phyloP scores from a whole-genome alignment of 2,797 vertebrate species.

The Microtus agrestis region DNA sequence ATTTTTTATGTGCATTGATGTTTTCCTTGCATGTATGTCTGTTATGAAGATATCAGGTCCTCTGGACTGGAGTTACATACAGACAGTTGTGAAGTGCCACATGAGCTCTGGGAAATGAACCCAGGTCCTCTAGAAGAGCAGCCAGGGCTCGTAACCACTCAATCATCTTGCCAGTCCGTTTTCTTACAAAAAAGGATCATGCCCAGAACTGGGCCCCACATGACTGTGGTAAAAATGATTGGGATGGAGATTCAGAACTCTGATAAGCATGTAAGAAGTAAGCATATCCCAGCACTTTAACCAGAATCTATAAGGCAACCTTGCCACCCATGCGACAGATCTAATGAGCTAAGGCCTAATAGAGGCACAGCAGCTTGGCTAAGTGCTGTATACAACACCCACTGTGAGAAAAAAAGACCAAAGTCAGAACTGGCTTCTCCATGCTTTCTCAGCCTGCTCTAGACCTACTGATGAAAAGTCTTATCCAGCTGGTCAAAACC shows the following conservation, averaged over 20 bases:
- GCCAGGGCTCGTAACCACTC: background rate
- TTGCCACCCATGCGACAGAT: background rate
- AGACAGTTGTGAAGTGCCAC: background rate
- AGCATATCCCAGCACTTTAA: background rate
- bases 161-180: background rate
- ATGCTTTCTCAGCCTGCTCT: background rate
- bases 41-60: background rate
- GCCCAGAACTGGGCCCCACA: background rate
- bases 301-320: background rate
- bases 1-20: background rate
- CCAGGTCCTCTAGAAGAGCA: background rate
- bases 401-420: background rate
- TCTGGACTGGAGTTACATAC: background rate
- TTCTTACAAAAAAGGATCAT: background rate
- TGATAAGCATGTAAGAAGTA: background rate
- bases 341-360: background rate
- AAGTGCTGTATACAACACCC: background rate
- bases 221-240: background rate
- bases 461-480: background rate
- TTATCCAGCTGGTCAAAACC: constrained; percentile 34
- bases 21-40: background rate
- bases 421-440: background rate
- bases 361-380: background rate
- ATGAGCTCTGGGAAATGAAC: background rate
- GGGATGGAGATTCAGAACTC: background rate